Percentiles rank a stretch among this genome's conserved stretches.
phyloP scores from a whole-genome alignment of 2,888 invertebrate species.

The Campoplex capitator region DNA sequence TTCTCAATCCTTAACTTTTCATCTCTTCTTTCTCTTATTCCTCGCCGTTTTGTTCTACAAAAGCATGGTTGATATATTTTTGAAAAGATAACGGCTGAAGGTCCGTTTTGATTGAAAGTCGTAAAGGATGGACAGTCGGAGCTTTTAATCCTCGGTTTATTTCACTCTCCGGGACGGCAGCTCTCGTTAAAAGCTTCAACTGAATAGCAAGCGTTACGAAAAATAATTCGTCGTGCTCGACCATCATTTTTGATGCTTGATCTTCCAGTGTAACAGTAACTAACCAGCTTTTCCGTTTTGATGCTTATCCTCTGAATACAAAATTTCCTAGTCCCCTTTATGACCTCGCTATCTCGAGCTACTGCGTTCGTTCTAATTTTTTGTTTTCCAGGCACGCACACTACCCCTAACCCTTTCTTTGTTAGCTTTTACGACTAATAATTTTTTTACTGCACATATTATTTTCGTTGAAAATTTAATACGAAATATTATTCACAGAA shows the following conservation, averaged over 20 bases:
- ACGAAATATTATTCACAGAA: too few species aligned
- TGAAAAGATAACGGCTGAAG: background rate
- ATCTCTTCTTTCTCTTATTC: background rate
- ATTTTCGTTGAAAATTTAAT: background rate
- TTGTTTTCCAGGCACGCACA: background rate
- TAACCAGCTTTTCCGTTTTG: background rate
- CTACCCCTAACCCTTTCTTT: background rate
- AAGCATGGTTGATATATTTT: conserved; percentile 3
- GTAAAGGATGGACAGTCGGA: conserved; percentile 11
- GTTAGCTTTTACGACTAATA: background rate
- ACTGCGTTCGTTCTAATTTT: background rate
- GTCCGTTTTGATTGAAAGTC: conserved; percentile 50
- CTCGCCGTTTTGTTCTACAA: background rate
- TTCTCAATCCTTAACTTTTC: background rate
- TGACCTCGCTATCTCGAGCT: background rate
- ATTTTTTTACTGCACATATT: background rate
- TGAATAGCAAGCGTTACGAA: conserved; percentile 1
- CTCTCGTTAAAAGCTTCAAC: conserved; percentile 36
- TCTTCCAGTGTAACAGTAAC: conserved; percentile 1
- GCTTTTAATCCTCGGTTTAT: conserved; percentile 27
- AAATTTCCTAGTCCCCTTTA: conserved; percentile 3
- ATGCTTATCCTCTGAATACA: background rate
- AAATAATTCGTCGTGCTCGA: background rate
- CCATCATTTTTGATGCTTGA: background rate
- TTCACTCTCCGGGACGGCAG: conserved; percentile 13